Evolutionary conservation across 2,113 vertebrate genomes (phyloP).

Genomic region (Illadopsis cleaveri): DNA sequence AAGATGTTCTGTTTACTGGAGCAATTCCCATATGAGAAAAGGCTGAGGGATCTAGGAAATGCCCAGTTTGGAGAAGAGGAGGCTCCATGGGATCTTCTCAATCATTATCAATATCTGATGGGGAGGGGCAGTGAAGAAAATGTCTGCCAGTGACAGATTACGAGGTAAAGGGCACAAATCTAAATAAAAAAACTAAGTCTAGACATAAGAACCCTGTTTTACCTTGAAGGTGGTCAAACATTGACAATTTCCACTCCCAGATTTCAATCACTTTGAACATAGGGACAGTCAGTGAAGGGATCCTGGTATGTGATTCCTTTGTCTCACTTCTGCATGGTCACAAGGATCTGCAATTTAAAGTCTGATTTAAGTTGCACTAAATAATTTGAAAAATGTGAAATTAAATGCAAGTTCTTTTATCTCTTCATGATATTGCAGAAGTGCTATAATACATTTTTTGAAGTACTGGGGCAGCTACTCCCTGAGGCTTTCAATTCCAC

Average conservation of each 20-base stretch:
- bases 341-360: not conserved
- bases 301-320: not conserved
- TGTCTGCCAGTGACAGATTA: not conserved
- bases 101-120: not conserved
- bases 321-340: not conserved
- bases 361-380: not conserved
- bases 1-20: not conserved
- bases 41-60: not conserved
- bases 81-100: not conserved
- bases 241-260: not conserved
- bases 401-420: not conserved
- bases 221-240: not conserved
- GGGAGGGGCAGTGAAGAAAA: not conserved
- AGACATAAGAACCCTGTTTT: not conserved
- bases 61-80: not conserved
- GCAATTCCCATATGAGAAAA: not conserved
- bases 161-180: accelerated
- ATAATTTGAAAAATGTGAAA: not conserved
- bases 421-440: not conserved
- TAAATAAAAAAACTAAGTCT: not conserved
- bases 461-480: not conserved
- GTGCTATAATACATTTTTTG: not conserved
- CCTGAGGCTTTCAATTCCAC: not conserved
- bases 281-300: not conserved
- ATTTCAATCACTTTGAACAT: not conserved